Percentiles rank a stretch among this genome's conserved stretches.
Conservation (phyloP, 2,797 vertebrate genomes). For the Linurgus olivaceus region DNA sequence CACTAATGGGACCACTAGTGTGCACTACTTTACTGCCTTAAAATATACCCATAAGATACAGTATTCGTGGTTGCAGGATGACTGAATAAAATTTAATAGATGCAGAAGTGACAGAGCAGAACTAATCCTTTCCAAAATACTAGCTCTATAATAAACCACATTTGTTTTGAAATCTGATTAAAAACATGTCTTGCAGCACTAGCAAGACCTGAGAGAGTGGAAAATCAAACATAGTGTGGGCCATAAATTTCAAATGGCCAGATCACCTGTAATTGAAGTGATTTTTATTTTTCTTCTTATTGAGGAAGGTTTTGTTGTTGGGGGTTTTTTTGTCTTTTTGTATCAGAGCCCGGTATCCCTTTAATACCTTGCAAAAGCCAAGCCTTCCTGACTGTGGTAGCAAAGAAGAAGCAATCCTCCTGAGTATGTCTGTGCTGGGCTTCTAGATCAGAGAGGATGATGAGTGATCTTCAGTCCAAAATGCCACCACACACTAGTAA, state of each 20-base stretch:
- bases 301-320: background rate
- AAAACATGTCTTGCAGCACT: constrained; percentile 31
- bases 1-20: constrained; percentile 34
- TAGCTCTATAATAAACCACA: background rate
- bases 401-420: background rate
- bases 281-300: background rate
- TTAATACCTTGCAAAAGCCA: background rate
- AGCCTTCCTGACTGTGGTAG: background rate
- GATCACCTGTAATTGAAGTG: background rate
- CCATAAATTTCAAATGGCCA: background rate
- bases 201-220: background rate
- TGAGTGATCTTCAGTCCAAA: background rate
- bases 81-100: constrained; percentile 4
- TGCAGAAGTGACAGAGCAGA: constrained; percentile 20
- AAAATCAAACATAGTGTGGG: background rate
- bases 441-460: background rate
- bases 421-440: background rate
- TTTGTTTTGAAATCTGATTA: constrained; percentile 56
- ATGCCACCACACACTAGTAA: background rate
- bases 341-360: background rate
- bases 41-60: background rate
- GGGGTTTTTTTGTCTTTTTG: background rate
- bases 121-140: constrained; percentile 20
- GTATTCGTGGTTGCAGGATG: background rate
- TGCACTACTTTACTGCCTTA: constrained; percentile 20